Evolutionary conservation across 1,140 invertebrate genomes (phyloP), one percentile per base, ranked within the genome.

Genomic region (Cotesia glomerata): DNA sequence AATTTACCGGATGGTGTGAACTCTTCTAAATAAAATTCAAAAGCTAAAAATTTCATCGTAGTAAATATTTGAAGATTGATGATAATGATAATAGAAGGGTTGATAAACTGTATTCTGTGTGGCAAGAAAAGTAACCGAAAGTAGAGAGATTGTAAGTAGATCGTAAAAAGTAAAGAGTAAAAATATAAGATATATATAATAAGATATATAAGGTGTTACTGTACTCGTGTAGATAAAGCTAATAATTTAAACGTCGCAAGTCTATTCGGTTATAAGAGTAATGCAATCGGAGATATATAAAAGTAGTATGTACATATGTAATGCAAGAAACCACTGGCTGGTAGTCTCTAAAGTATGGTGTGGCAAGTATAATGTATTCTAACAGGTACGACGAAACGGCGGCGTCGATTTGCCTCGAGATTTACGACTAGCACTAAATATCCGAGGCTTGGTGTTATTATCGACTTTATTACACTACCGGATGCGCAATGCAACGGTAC

Each of bases 371-470:
- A 80, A 83, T 78, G 76, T 81, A 81, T 81, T 82, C 80, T 67
- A 65, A 73, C 65, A 74, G 74, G 69, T 62, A 72, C 75, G 78
- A 79, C 75, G 78, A 75, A 78, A 77, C 78, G 76, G 76, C 79
- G 78, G 80, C 80, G 82, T 81, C 81, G 82, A 85, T 83, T 83
- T 84, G 78, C 80, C 11, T 36, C 63, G 71, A 84, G 84, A 85
- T 85, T 84, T 85, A 85, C 81, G 83, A 71, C 81, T 77, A 78
- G 76, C 77, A 84, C 82, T 84, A 84, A 85, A 85, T 85, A 85
- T 85, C 80, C 81, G 52, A 77, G 75, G 70, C 79, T 79, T 75
- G 77, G 80, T 79, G 81, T 84, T 84, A 85, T 84, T 85, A 84
- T 85, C 81, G 81, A 77, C 78, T 83, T 83, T 84, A 83, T 84